Percentiles rank a stretch among this genome's conserved stretches.
These are phyloP conservation scores for Rhinoraja longicauda DNA, from an alignment of 2,797 vertebrate genomes.

Conservation along the genomic window DNA sequence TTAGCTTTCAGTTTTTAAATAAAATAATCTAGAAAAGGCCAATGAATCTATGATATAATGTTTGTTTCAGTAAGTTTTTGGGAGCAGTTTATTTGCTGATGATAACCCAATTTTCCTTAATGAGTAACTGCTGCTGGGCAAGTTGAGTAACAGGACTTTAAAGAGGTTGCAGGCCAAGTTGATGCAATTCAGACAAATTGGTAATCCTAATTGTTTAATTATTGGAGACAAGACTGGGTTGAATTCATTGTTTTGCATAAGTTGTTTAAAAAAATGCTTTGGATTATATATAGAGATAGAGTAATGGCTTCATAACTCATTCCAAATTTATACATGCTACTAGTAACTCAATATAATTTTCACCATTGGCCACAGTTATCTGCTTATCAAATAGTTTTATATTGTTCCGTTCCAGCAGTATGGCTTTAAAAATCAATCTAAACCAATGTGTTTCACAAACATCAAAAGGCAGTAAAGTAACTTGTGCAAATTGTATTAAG, in stretches of 20 bases:
- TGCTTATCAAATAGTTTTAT: slow-evolving; percentile 15
- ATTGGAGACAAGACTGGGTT: not conserved
- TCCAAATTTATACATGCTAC: not conserved
- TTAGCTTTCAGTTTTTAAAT: slow-evolving; percentile 13
- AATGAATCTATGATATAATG: not conserved
- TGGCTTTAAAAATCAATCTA: not conserved
- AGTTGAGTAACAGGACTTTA: not conserved
- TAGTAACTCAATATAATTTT: not conserved
- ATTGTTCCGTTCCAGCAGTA: not conserved
- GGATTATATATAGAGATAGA: too few relatives aligned
- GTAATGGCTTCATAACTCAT: not conserved
- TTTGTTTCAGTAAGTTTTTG: not conserved
- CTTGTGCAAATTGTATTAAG: not conserved
- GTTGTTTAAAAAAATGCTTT: not conserved
- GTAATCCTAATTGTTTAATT: not conserved
- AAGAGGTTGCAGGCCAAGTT: not conserved
- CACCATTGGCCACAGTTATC: not conserved
- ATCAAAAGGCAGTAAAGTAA: not conserved
- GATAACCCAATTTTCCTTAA: not conserved
- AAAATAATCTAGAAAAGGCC: slow-evolving; percentile 8
- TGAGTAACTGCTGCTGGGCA: not conserved
- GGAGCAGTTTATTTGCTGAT: not conserved
- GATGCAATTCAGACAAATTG: not conserved
- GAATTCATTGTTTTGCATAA: not conserved
- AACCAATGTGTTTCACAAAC: not conserved